phyloP scores from a whole-genome alignment of 2,888 invertebrate genomes.

The Byasa hedistus region DNA sequence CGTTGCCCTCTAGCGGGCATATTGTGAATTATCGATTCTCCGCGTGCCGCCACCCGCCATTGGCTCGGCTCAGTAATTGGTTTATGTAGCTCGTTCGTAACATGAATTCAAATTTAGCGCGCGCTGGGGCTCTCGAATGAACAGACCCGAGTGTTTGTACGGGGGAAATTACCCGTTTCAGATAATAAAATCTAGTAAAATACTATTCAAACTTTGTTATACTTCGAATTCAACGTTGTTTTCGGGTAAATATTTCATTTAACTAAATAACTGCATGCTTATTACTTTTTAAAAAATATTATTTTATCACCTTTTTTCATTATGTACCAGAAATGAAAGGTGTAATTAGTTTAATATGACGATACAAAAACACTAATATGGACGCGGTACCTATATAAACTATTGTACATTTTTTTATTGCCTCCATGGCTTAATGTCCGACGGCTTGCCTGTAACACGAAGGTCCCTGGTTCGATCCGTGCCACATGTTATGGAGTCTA shows the following conservation, averaged over 20 bases:
- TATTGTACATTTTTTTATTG: too few relatives aligned
- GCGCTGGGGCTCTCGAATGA: constrained; percentile 60
- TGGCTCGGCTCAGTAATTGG: constrained; percentile 74
- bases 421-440: too few relatives aligned
- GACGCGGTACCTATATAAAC: too few relatives aligned
- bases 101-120: constrained; percentile 79
- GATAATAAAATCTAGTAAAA: constrained; percentile 65
- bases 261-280: not conserved
- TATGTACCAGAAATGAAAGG: too few relatives aligned
- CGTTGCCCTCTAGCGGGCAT: constrained; percentile 77
- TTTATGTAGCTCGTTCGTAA: constrained; percentile 75
- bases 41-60: constrained; percentile 63
- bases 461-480: too few relatives aligned
- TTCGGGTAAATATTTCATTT: constrained; percentile 36
- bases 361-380: too few relatives aligned
- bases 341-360: too few relatives aligned
- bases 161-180: constrained; percentile 63
- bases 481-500: too few relatives aligned
- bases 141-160: constrained; percentile 61
- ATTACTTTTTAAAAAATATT: too few relatives aligned
- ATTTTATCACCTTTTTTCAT: too few relatives aligned
- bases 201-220: constrained; percentile 59
- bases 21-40: constrained; percentile 79
- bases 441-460: too few relatives aligned
- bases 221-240: constrained; percentile 40